Percentiles rank a stretch among this genome's conserved stretches.
Conservation (phyloP, 2,888 invertebrate species). For the Limnephilus marmoratus region DNA sequence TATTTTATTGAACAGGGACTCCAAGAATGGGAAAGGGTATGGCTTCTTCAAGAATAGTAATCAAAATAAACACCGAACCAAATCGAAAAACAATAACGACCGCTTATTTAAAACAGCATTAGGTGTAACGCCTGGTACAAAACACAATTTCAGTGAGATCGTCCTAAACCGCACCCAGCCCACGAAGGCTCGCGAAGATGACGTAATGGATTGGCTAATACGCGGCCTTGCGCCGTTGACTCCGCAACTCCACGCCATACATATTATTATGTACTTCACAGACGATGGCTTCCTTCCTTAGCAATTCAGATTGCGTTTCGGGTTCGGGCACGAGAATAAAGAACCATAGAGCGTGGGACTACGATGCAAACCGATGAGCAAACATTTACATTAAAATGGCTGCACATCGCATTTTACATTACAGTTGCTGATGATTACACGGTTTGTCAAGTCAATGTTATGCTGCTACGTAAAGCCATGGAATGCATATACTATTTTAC, state of each 20-base stretch:
- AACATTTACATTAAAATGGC: background rate
- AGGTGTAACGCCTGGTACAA: background rate
- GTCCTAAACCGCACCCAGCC: slow-evolving; percentile 31
- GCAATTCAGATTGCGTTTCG: slow-evolving; percentile 46
- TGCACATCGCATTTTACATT: background rate
- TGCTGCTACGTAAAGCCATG: background rate
- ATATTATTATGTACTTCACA: slow-evolving; percentile 8
- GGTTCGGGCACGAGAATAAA: background rate
- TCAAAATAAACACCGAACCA: background rate
- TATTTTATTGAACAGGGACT: background rate
- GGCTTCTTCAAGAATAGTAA: background rate
- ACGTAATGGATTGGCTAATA: slow-evolving; percentile 26
- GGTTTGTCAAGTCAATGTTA: background rate
- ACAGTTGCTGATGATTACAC: background rate
- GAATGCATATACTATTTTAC: background rate
- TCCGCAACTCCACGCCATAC: slow-evolving; percentile 14
- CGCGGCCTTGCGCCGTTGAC: slow-evolving; percentile 24
- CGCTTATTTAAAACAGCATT: background rate
- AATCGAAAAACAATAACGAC: background rate
- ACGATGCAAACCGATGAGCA: background rate
- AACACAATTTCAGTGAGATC: background rate
- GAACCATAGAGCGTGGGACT: slow-evolving; percentile 8
- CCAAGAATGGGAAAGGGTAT: background rate
- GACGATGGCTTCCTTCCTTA: slow-evolving; percentile 48
- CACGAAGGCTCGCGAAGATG: background rate